A percentile compares a stretch with the other conserved stretches of the same genome.
These are phyloP conservation scores for Thereva unica DNA, from an alignment of 2,888 invertebrate species.

Conservation along the genomic window DNA sequence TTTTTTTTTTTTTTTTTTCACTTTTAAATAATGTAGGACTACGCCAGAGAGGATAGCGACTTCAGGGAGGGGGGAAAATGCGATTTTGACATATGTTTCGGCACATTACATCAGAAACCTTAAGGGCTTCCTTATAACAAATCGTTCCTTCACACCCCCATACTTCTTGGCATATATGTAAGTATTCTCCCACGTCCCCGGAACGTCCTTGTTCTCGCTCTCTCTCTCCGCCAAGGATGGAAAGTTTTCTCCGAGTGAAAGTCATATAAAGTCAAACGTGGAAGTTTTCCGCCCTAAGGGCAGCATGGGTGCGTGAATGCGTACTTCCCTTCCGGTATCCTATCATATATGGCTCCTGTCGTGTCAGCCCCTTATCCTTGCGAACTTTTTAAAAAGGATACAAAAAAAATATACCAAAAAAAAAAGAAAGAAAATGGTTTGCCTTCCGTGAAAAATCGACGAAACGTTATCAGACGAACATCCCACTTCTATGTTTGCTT, in stretches of 20 bases:
- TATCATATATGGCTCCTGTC: slow-evolving; percentile 22
- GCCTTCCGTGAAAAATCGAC: slow-evolving; percentile 33
- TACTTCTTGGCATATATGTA: not conserved
- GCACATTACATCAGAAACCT: slow-evolving; percentile 19
- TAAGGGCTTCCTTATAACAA: slow-evolving; percentile 12
- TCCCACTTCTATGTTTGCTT: slow-evolving; percentile 13
- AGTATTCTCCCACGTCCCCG: slow-evolving; percentile 7
- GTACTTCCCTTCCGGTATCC: slow-evolving; percentile 32
- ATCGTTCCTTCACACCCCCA: slow-evolving; percentile 7
- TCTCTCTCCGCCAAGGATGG: not conserved
- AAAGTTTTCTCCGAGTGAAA: slow-evolving; percentile 21
- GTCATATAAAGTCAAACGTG: slow-evolving; percentile 23
- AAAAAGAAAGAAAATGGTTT: slow-evolving; percentile 9
- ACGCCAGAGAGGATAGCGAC: not conserved
- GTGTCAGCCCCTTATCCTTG: slow-evolving; percentile 5
- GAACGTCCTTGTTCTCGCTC: not conserved
- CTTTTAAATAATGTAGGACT: too few relatives aligned
- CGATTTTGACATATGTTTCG: slow-evolving; percentile 35
- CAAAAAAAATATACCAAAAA: too few relatives aligned
- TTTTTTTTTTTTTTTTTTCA: not conserved
- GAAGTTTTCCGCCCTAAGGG: slow-evolving; percentile 31
- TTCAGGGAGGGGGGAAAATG: slow-evolving; percentile 11
- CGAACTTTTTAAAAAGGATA: not conserved
- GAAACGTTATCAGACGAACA: slow-evolving; percentile 25
- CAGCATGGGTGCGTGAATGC: slow-evolving; percentile 33